Evolutionary conservation across 2,797 vertebrate genomes (phyloP), one percentile per base, ranked within the genome.

Genomic region (Melopsittacus undulatus): DNA sequence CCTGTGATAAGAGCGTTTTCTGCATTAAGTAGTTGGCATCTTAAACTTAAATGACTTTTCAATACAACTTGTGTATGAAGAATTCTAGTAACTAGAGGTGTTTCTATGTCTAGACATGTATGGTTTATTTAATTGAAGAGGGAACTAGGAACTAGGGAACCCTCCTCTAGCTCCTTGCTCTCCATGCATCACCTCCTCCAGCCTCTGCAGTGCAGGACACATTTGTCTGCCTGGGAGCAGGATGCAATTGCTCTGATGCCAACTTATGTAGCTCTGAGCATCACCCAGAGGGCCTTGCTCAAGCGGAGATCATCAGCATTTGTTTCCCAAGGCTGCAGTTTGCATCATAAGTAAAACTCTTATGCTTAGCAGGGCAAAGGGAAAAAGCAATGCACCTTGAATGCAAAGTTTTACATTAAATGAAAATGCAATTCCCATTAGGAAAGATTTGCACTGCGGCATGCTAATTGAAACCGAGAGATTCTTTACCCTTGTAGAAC

Each of bases 1-100:
- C 27, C 21, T 1, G 0, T 4, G 11, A 23, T 13, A 54, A 67
- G 27, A 87, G 12, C 0, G 0, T 14, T 34, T 79, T 61, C 81
- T 79, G 61, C 51, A 38, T n/a, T 74, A 77, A 29, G 49, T 43
- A 82, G 36, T 13, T 23, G 2, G n/a, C 27, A 22, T 26, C 43
- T 73, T 69, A 67, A 56, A 83, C 36, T 83, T 77, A 93, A 80
- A 64, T 75, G 45, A 36, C 13, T 36, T 79, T 96, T 62, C 3
- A 1, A 74, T 22, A n/a, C 0, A 5, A 83, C 34, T 80, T 72
- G 9, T 5, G 2, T 14, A 30, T 19, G 49, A 54, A 80, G 51
- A 86, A 83, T 40, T 89, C 24, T 45, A 84, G 22, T 70, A 61
- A 15, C 26, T 52, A 62, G 30, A 34, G 13, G 26, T 66, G 66